Evolutionary conservation across 1,140 invertebrate species (phyloP).

Genomic region (Reticulitermes speratus): DNA sequence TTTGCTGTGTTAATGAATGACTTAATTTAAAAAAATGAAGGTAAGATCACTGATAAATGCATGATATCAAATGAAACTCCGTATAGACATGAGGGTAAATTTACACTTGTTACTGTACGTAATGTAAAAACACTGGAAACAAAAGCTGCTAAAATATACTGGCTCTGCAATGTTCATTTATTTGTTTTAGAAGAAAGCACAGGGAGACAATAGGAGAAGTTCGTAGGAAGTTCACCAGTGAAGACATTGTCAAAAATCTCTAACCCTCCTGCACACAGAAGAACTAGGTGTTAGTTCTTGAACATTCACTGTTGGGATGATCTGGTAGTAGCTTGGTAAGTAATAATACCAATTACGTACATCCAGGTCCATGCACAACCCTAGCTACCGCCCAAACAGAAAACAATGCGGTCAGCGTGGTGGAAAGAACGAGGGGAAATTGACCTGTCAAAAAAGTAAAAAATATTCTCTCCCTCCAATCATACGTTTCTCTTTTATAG

Average conservation of each 20-base stretch:
- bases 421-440: background rate
- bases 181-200: background rate
- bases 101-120: too few species aligned
- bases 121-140: background rate
- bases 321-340: background rate
- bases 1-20: too few species aligned
- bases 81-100: too few species aligned
- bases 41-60: too few species aligned
- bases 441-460: background rate
- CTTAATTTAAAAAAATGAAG: too few species aligned
- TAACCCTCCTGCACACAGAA: background rate
- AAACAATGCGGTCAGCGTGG: background rate
- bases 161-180: background rate
- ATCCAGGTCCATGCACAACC: background rate
- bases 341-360: background rate
- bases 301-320: too few species aligned
- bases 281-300: background rate
- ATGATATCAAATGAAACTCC: too few species aligned
- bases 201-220: background rate
- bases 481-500: conserved; percentile 8
- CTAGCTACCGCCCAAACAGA: background rate
- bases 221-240: background rate
- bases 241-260: background rate
- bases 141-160: background rate
- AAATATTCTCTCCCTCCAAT: background rate